Evolutionary conservation across 2,113 vertebrate genomes (phyloP).

Genomic region (Anarhynchus alexandrinus): DNA sequence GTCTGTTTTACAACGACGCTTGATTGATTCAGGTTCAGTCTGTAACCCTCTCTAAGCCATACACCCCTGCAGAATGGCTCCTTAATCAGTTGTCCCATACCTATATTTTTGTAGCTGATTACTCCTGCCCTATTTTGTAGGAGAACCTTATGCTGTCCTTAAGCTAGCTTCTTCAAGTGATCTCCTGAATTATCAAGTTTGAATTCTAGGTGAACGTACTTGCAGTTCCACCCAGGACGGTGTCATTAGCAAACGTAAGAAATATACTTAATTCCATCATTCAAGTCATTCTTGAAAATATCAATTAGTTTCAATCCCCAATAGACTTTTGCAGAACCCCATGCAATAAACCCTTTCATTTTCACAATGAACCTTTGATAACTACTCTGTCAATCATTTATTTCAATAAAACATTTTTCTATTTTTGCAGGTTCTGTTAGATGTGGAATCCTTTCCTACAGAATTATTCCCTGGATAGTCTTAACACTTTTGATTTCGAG

Average conservation of each 20-base stretch:
- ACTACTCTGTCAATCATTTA: neutral
- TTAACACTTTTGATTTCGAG: neutral
- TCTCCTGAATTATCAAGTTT: neutral
- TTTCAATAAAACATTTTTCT: neutral
- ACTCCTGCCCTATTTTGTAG: neutral
- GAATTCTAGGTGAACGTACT: neutral
- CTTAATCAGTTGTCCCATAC: neutral
- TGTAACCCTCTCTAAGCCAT: neutral
- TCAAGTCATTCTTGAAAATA: neutral
- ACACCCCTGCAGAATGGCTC: neutral
- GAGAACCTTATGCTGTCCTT: neutral
- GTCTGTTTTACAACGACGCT: neutral
- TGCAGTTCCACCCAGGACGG: neutral
- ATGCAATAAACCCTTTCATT: neutral
- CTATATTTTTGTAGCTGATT: neutral
- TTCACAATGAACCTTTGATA: neutral
- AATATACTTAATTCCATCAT: neutral
- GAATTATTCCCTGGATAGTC: neutral
- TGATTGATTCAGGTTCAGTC: neutral
- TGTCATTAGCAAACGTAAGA: neutral
- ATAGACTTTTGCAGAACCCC: neutral
- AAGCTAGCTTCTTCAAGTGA: neutral
- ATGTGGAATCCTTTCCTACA: neutral
- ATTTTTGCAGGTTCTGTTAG: neutral
- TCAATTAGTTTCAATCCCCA: neutral